Evolutionary conservation across 2,113 vertebrate species (phyloP).

Genomic region (Periophthalmodon schlosseri): DNA sequence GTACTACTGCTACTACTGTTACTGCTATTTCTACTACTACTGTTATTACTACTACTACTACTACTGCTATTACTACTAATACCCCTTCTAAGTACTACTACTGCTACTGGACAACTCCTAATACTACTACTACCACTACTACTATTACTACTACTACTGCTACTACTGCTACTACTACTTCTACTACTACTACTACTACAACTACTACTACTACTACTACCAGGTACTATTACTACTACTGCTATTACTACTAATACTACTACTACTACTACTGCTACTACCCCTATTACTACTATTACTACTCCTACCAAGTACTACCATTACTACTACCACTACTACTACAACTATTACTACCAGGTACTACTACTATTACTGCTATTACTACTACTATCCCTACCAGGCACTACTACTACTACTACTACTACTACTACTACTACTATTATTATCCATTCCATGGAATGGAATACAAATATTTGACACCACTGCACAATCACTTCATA

Average conservation of each 20-base stretch:
- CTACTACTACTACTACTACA: background rate
- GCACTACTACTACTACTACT: background rate
- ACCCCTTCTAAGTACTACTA: no score
- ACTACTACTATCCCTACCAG: background rate
- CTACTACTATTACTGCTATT: background rate
- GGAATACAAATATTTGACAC: no score
- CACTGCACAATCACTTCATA: no score
- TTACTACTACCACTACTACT: background rate
- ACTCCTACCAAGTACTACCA: background rate
- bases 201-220: no score
- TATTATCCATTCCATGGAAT: background rate
- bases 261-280: background rate
- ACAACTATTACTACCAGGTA: background rate
- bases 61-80: no score
- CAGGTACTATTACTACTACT: no score
- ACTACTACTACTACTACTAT: background rate
- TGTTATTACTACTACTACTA: background rate
- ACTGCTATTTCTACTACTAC: background rate
- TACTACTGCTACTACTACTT: background rate
- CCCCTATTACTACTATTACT: background rate
- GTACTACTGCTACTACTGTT: background rate
- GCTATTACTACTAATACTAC: no score
- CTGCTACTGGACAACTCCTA: no score
- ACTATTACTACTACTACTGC: no score
- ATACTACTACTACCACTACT: no score